Evolutionary conservation across 2,113 vertebrate species (phyloP).

Genomic region (Mellivora capensis): DNA sequence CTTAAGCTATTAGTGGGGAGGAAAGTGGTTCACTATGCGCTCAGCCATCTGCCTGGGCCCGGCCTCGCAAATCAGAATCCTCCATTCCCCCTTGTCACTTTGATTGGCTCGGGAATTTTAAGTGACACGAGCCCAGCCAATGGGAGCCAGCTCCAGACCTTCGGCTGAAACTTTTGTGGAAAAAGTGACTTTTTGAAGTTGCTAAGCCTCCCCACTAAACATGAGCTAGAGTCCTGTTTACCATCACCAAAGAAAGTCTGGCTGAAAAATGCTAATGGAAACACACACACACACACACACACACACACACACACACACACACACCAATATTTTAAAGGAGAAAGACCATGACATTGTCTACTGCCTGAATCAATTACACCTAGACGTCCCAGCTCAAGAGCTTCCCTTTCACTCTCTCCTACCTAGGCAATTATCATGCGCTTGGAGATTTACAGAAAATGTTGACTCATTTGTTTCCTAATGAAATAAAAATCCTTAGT

Average conservation of each 20-base stretch:
- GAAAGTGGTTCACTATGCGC: neutral
- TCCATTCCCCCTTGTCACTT: neutral
- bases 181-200: neutral
- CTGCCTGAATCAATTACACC: neutral
- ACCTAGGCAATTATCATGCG: neutral
- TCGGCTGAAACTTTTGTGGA: neutral
- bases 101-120: neutral
- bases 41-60: neutral
- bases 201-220: neutral
- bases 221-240: neutral
- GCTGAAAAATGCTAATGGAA: neutral
- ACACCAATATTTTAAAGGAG: neutral
- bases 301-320: too few species aligned
- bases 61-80: neutral
- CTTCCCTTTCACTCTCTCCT: neutral
- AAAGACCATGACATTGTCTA: neutral
- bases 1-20: neutral
- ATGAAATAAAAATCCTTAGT: neutral
- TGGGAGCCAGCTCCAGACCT: neutral
- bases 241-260: neutral
- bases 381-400: neutral
- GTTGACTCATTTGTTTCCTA: neutral
- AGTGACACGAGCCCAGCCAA: neutral
- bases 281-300: too few species aligned
- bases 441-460: neutral